Conservation (phyloP, 2,113 vertebrate genomes). For the Trichechus manatus region DNA sequence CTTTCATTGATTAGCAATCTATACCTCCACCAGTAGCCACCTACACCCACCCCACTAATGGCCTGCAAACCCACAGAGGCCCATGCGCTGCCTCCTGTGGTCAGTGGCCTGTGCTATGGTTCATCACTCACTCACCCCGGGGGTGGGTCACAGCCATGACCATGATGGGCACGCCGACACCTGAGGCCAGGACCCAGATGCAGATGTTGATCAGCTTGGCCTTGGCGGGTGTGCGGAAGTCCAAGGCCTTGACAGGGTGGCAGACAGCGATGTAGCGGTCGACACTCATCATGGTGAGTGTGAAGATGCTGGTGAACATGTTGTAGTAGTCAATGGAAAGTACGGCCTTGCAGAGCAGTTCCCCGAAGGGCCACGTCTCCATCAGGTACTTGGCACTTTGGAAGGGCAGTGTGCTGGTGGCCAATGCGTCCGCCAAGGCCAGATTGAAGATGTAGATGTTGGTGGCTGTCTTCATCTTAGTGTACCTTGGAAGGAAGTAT, state of each 20-base stretch:
- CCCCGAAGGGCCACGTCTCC: conserved; percentile 97
- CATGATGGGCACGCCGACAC: conserved; percentile 96
- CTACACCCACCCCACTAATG: neutral
- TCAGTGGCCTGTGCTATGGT: neutral
- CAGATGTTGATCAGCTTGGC: conserved; percentile 98
- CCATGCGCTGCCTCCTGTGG: neutral
- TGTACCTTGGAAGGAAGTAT: conserved; percentile 91
- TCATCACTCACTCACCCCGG: conserved; percentile 89
- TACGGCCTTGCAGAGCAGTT: conserved; percentile 94
- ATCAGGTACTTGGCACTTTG: conserved; percentile 98
- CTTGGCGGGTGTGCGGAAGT: conserved; percentile 96
- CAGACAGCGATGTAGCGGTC: conserved; percentile 98
- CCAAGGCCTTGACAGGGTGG: conserved; percentile 95
- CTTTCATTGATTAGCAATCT: neutral
- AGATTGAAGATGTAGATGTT: conserved; percentile 99
- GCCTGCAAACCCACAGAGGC: neutral
- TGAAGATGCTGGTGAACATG: conserved; percentile 99
- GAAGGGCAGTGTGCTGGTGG: conserved; percentile 98
- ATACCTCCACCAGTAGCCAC: neutral
- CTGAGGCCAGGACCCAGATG: conserved; percentile 97
- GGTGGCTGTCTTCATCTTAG: conserved; percentile 98
- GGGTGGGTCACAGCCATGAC: conserved; percentile 93
- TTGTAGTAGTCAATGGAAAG: conserved; percentile 99
- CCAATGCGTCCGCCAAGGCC: conserved; percentile 94
- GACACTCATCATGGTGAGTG: conserved; percentile 99